Evolutionary conservation across 1,140 invertebrate species (phyloP).

Genomic region (Chelonus insularis): DNA sequence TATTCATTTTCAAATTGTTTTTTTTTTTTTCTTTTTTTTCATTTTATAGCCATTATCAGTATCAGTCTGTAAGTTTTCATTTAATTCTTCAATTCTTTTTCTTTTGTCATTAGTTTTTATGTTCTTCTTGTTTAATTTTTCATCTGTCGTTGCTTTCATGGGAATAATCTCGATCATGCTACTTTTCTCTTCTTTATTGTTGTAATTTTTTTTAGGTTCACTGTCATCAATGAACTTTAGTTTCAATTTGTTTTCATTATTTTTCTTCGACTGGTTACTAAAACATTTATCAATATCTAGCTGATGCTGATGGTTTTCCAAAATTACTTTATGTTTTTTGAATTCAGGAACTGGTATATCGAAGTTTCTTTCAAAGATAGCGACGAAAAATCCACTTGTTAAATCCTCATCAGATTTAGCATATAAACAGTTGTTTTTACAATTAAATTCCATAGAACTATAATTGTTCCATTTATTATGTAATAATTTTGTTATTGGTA

Average conservation of each 20-base stretch:
- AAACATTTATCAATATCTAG: background rate
- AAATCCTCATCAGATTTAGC: conserved; percentile 72
- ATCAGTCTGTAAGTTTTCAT: no score
- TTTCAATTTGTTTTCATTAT: conserved; percentile 18
- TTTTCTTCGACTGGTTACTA: background rate
- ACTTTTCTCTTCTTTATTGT: conserved; percentile 13
- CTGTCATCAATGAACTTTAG: no score
- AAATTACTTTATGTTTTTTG: conserved; percentile 15
- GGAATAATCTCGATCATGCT: no score
- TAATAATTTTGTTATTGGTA: conserved; percentile 64
- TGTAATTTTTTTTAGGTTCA: background rate
- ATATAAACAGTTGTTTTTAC: conserved; percentile 76
- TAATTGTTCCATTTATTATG: conserved; percentile 70
- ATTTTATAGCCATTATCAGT: no score
- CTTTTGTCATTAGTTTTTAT: no score
- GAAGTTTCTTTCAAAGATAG: conserved; percentile 74
- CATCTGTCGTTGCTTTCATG: no score
- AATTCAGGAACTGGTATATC: conserved; percentile 39
- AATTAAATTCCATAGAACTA: conserved; percentile 67
- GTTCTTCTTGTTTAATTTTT: no score
- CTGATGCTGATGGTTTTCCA: background rate
- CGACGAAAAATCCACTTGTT: conserved; percentile 94
- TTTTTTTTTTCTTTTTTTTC: no score
- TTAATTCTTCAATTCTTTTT: no score
- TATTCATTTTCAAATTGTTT: no score